These are phyloP conservation scores for Gnathonemus longibarbis DNA, from an alignment of 2,113 vertebrate species.

Conservation along the genomic window DNA sequence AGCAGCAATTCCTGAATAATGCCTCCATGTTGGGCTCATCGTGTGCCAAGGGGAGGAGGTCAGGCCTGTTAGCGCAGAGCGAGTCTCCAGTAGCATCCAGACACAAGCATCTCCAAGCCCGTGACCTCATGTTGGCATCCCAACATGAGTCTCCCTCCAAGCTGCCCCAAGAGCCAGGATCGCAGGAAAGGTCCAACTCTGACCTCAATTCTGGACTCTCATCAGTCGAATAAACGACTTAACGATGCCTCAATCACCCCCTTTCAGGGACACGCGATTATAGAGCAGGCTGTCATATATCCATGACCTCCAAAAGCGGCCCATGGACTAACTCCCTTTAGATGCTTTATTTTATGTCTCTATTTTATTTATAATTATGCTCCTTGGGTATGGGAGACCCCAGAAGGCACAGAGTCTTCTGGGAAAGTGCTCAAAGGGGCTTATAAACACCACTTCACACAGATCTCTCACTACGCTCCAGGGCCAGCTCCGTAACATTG, in stretches of 20 bases:
- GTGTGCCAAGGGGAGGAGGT: neutral
- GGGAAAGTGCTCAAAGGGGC: neutral
- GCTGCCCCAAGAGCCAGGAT: neutral
- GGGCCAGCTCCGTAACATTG: neutral
- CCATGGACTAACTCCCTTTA: neutral
- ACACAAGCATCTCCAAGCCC: neutral
- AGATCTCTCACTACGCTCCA: neutral
- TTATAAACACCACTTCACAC: neutral
- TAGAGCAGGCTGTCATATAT: neutral
- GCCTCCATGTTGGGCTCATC: neutral
- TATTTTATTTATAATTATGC: neutral
- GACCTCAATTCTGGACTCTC: neutral
- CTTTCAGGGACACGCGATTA: neutral
- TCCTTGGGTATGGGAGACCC: neutral
- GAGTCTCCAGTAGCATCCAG: neutral
- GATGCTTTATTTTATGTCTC: neutral
- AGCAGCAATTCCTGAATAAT: neutral
- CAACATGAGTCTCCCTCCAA: neutral
- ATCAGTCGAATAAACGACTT: slow-evolving; percentile 2
- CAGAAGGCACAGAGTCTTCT: neutral
- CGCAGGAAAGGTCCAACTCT: neutral
- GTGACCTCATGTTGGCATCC: neutral
- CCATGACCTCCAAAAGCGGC: neutral
- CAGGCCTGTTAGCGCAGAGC: neutral
- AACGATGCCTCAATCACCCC: neutral